Percentiles rank a stretch among this genome's conserved stretches.
phyloP scores from a whole-genome alignment of 2,113 vertebrate genomes.

The Mohoua ochrocephala region DNA sequence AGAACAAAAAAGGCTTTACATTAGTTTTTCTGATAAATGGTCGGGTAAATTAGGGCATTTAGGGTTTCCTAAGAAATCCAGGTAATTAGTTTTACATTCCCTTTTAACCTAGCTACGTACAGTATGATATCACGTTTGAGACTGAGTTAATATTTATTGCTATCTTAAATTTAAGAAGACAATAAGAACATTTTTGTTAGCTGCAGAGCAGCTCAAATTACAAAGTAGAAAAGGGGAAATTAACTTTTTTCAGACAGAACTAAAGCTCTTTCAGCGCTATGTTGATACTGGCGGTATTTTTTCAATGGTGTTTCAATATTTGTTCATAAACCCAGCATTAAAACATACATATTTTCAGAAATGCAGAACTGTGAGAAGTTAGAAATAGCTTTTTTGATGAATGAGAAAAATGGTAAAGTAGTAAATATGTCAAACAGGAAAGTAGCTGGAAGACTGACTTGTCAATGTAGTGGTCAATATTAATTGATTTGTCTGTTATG shows the following conservation, averaged over 20 bases:
- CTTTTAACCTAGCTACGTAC: neutral
- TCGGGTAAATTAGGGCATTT: conserved; percentile 50
- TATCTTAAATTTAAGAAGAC: conserved; percentile 19
- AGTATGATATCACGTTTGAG: neutral
- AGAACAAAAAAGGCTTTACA: conserved; percentile 18
- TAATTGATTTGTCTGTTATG: neutral
- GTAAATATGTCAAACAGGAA: neutral
- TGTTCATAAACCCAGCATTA: neutral
- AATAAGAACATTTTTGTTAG: neutral
- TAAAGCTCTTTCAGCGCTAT: neutral
- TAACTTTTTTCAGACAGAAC: neutral
- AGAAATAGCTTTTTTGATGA: neutral
- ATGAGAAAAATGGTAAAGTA: neutral
- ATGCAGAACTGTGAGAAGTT: neutral
- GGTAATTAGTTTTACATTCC: conserved; percentile 36
- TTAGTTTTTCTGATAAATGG: conserved; percentile 33
- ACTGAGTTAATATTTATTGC: conserved; percentile 17
- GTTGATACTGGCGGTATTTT: neutral
- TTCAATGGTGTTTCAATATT: neutral
- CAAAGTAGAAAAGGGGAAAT: neutral
- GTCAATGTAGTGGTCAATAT: neutral
- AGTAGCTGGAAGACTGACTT: neutral
- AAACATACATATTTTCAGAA: neutral
- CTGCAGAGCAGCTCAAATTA: neutral
- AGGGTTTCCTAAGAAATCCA: conserved; percentile 11